Evolutionary conservation across 2,888 invertebrate genomes (phyloP).

Genomic region (Magallana nippona): DNA sequence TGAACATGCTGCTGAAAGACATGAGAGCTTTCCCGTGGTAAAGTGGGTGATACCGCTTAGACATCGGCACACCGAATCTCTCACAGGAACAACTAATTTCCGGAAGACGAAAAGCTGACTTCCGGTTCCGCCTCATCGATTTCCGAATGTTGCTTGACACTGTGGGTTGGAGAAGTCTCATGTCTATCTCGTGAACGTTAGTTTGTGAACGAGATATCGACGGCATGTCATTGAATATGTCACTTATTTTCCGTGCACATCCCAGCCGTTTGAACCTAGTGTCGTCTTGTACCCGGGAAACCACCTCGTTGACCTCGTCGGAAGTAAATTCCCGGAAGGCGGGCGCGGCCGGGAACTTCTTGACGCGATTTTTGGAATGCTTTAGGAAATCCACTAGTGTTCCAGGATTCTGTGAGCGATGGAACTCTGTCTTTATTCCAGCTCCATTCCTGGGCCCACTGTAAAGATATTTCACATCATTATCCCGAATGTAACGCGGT

Average conservation of each 20-base stretch:
- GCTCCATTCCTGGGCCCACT: constrained; percentile 14
- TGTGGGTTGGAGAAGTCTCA: constrained; percentile 29
- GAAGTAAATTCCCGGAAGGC: constrained; percentile 17
- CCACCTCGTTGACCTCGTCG: background rate
- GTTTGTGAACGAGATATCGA: background rate
- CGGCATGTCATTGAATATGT: constrained; percentile 16
- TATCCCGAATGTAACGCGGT: background rate
- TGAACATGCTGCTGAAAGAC: background rate
- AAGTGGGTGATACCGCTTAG: constrained; percentile 14
- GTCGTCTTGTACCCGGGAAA: constrained; percentile 16
- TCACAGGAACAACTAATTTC: constrained; percentile 30
- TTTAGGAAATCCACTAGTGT: background rate
- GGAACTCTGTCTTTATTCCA: background rate
- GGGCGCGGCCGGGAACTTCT: background rate
- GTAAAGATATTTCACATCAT: constrained; percentile 24
- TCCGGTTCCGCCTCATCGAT: background rate
- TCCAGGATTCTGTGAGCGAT: background rate
- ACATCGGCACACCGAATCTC: constrained; percentile 32
- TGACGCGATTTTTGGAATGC: background rate
- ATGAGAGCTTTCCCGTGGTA: background rate
- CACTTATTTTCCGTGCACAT: constrained; percentile 21
- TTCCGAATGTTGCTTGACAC: constrained; percentile 14
- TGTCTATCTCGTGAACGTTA: constrained; percentile 3
- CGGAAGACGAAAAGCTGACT: constrained; percentile 10
- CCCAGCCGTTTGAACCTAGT: background rate